Evolutionary conservation across 2,113 vertebrate species (phyloP), one percentile per base, ranked within the genome.

Genomic region (Eulemur rufifrons): DNA sequence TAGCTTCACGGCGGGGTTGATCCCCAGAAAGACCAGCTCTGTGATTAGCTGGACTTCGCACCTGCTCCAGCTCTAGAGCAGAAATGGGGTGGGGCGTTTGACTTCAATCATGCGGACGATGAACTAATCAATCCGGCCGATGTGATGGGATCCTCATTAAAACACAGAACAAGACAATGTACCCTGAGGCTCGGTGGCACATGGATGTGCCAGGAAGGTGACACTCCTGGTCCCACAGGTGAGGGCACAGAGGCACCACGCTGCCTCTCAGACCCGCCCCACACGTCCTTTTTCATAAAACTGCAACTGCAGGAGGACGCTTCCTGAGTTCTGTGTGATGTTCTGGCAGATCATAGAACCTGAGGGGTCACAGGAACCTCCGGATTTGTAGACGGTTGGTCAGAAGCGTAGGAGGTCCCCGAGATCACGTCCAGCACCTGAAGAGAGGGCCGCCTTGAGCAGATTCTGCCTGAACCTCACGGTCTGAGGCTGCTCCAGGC

Each of bases 191-290:
- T 29, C 4, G 5, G 71, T 9, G 25, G 37, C 39, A 8, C 6
- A 6, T 0, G 37, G 37, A 15, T 4, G 25, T 25, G 23, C 59
- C 1, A 0, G 20, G 39, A 27, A n/a, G 10, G 59, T 1, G 1
- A 12, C 11, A 3, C 0, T 23, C 23, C 45, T 0, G 2, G 17
- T 63, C 11, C 37, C 13, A 4, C 0, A 0, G 68, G 39, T 14
- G 27, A 5, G 11, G 45, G 2, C 47, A 8, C 2, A 2, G 64
- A 8, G 15, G 13, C 6, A 4, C 10, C 17, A 0, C 0, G 5
- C 17, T 8, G 17, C 73, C 23, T 71, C 71, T 13, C 0, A 3
- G 64, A 37, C 25, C 23, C 0, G 0, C 6, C 68, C 18, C 25
- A 8, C 2, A 32, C 18, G 4, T 34, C 34, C 45, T 85, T 29